phyloP scores from a whole-genome alignment of 2,113 vertebrate genomes.

The Ailurus styani region DNA sequence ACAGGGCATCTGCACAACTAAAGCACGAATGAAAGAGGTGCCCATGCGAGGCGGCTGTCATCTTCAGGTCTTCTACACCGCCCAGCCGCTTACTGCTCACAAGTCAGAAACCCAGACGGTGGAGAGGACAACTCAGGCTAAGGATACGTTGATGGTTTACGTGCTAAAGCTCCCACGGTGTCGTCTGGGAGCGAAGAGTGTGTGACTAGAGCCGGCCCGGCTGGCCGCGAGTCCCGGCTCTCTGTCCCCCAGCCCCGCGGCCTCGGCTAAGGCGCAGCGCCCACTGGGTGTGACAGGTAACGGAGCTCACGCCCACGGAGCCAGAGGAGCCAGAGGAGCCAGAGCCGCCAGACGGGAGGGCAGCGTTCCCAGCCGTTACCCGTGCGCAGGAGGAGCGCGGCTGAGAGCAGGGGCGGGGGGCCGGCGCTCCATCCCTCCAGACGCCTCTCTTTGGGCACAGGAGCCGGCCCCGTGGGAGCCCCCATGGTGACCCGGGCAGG shows the following conservation, averaged over 20 bases:
- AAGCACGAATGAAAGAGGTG: not conserved
- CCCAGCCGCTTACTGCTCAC: not conserved
- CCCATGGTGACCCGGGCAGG: accelerated
- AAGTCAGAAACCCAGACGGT: not conserved
- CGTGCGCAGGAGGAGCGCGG: not conserved
- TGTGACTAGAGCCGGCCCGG: not conserved
- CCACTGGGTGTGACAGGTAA: not conserved
- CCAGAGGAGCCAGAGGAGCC: too few species aligned
- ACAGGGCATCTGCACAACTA: not conserved
- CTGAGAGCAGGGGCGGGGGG: not conserved
- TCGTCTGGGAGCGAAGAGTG: accelerated
- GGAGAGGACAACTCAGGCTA: not conserved
- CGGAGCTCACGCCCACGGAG: accelerated
- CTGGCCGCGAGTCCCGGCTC: not conserved
- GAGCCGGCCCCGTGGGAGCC: not conserved
- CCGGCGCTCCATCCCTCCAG: too few species aligned
- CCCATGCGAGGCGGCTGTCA: accelerated
- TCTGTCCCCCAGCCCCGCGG: too few species aligned
- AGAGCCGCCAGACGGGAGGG: not conserved
- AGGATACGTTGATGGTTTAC: not conserved
- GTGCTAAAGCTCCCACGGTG: not conserved
- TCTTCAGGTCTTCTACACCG: not conserved
- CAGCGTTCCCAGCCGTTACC: not conserved
- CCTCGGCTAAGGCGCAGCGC: accelerated
- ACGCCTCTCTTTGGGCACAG: not conserved